phyloP scores from a whole-genome alignment of 2,113 vertebrate genomes.

The Oenanthe oenanthe region DNA sequence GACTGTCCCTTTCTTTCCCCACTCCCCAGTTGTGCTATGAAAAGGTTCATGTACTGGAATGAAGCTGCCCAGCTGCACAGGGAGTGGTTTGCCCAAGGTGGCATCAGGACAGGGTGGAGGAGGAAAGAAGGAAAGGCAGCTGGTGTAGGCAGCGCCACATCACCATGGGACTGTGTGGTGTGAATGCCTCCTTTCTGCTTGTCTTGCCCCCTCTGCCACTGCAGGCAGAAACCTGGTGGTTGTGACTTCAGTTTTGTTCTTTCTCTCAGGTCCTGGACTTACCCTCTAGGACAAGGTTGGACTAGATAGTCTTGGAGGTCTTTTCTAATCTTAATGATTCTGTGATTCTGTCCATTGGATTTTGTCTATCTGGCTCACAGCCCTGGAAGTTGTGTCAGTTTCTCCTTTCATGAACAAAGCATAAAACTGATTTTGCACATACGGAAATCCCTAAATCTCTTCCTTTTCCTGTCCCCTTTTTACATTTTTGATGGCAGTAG shows the following conservation, averaged over 20 bases:
- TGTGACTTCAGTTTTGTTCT: background rate
- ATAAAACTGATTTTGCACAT: background rate
- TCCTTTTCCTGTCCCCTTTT: background rate
- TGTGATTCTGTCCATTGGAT: background rate
- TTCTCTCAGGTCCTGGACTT: background rate
- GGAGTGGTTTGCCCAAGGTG: background rate
- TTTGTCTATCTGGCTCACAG: background rate
- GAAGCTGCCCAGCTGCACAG: background rate
- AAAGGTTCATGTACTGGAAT: accelerated
- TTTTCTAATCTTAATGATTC: background rate
- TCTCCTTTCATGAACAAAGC: background rate
- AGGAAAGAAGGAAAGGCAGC: background rate
- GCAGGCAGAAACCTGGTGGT: background rate
- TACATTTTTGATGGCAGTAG: background rate
- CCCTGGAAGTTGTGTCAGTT: no score
- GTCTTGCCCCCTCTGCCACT: background rate
- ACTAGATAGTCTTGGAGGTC: background rate
- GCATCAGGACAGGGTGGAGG: background rate
- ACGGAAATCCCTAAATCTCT: background rate
- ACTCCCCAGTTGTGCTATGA: background rate
- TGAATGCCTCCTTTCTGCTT: background rate
- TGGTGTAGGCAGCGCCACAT: background rate
- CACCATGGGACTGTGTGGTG: accelerated
- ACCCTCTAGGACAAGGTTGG: background rate
- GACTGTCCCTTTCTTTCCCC: background rate